phyloP scores from a whole-genome alignment of 2,797 vertebrate genomes.

The Sylvia borin region DNA sequence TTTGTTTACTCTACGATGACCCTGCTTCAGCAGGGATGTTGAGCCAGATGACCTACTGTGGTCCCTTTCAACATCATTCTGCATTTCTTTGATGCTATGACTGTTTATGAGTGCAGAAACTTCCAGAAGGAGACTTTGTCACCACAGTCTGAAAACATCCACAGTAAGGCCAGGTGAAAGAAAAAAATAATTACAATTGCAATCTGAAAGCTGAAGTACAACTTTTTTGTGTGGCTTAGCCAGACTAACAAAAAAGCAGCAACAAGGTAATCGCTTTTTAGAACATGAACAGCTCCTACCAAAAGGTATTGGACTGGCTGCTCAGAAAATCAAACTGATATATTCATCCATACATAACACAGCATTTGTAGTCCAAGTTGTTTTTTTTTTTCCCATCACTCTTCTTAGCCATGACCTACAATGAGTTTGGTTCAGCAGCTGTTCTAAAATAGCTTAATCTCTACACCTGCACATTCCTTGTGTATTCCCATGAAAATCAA shows the following conservation, averaged over 20 bases:
- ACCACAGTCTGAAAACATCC: not conserved
- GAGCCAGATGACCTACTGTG: not conserved
- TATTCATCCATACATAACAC: not conserved
- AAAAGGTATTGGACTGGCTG: not conserved
- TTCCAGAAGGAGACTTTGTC: not conserved
- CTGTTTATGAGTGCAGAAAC: not conserved
- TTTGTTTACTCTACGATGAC: not conserved
- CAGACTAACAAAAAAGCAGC: not conserved
- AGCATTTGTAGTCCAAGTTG: not conserved
- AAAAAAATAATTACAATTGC: not conserved
- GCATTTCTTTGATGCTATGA: not conserved
- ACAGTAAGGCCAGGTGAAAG: not conserved
- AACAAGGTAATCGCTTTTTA: not conserved
- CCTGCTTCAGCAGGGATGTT: not conserved
- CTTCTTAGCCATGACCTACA: not conserved
- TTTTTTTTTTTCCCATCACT: not conserved
- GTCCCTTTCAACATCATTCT: not conserved
- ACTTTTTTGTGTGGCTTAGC: not conserved
- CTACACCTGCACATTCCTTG: not conserved
- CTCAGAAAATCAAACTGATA: not conserved
- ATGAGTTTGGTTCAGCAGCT: fast-evolving
- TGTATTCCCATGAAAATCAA: not conserved
- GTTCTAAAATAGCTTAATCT: not conserved
- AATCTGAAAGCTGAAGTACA: not conserved
- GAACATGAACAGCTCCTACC: not conserved